Percentiles rank a stretch among this genome's conserved stretches.
Evolutionary conservation across 23 tunicate genomes (phyloP).

Genomic region (Oikopleura dioica): DNA sequence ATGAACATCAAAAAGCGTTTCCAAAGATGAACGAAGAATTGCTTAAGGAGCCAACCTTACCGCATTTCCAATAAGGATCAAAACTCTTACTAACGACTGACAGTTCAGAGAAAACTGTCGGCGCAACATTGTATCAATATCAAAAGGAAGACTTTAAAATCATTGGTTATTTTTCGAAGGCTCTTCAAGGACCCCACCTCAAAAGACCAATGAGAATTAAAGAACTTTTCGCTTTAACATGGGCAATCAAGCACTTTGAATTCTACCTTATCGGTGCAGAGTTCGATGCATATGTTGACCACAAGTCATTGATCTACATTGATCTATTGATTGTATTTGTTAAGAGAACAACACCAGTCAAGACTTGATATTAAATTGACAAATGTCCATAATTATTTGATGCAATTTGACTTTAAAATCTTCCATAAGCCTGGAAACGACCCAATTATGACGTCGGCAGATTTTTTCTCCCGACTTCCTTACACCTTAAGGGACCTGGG

Average conservation of each 20-base stretch:
- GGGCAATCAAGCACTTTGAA: background rate
- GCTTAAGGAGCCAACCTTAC: background rate
- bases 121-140: background rate
- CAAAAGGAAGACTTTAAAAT: background rate
- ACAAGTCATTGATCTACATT: background rate
- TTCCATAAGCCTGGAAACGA: background rate
- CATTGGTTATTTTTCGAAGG: no score
- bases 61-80: background rate
- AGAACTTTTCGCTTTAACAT: slow-evolving; percentile 7
- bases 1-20: background rate
- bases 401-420: background rate
- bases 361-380: background rate
- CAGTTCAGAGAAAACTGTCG: background rate
- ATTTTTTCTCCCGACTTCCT: background rate
- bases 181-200: no score
- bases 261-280: background rate
- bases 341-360: background rate
- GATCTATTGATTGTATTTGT: no score
- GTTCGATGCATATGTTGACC: background rate
- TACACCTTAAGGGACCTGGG: no score
- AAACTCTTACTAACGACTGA: background rate
- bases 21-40: background rate
- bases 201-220: no score
- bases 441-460: background rate
- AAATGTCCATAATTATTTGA: background rate